Evolutionary conservation across 2,113 vertebrate genomes (phyloP).

Genomic region (Poecile atricapillus): DNA sequence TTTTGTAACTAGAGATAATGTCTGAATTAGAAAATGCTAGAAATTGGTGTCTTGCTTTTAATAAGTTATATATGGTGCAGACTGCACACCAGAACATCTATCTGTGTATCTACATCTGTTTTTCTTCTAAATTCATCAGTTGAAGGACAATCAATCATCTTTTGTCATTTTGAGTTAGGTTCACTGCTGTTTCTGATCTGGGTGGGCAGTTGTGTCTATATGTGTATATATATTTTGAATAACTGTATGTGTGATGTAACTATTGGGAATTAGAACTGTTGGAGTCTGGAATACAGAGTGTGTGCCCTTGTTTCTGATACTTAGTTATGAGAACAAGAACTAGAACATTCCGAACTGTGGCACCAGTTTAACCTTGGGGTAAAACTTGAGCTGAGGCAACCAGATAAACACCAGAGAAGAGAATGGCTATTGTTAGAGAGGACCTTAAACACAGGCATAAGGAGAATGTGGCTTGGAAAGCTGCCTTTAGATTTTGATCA

Average conservation of each 20-base stretch:
- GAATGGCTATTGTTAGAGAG: background rate
- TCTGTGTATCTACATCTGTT: background rate
- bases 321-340: too few species aligned
- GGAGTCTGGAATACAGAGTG: too few species aligned
- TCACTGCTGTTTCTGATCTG: background rate
- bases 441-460: background rate
- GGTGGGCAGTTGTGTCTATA: background rate
- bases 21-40: background rate
- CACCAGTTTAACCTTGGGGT: background rate
- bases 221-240: background rate
- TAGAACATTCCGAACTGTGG: background rate
- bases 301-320: too few species aligned
- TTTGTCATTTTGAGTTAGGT: background rate
- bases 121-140: background rate
- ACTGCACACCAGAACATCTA: background rate
- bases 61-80: rapidly evolving
- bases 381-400: background rate
- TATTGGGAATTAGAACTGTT: background rate
- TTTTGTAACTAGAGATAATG: background rate
- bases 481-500: background rate
- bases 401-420: background rate
- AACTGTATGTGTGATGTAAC: too few species aligned
- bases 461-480: background rate
- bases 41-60: background rate
- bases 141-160: background rate